A percentile compares a stretch with the other conserved stretches of the same genome.
Evolutionary conservation across 1,140 invertebrate species (phyloP).

Genomic region (Pogonus chalceus): DNA sequence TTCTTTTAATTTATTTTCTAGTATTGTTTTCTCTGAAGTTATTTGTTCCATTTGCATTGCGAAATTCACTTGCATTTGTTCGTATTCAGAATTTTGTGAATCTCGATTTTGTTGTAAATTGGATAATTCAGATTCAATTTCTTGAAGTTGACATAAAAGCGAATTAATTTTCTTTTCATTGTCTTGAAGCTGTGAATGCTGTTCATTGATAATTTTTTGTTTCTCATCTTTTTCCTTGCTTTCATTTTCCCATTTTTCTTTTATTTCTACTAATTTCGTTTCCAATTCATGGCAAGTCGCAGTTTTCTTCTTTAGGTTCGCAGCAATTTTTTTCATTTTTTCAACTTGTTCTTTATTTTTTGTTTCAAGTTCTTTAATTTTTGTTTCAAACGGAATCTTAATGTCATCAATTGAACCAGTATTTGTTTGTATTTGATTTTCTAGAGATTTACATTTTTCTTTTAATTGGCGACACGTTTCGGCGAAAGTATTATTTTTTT

Average conservation of each 20-base stretch:
- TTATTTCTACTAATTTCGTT: conserved; percentile 35
- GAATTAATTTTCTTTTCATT: conserved; percentile 22
- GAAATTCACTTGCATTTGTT: background rate
- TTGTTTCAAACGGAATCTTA: conserved; percentile 33
- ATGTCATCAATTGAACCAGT: conserved; percentile 24
- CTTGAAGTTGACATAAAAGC: background rate
- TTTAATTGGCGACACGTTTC: conserved; percentile 37
- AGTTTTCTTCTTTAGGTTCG: conserved; percentile 62
- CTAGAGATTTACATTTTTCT: conserved; percentile 32
- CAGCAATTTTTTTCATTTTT: conserved; percentile 66
- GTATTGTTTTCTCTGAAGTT: conserved; percentile 12
- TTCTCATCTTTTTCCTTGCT: conserved; percentile 31
- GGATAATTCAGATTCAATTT: background rate
- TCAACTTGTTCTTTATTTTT: conserved; percentile 48
- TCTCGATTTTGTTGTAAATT: conserved; percentile 18
- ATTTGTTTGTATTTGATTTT: conserved; percentile 30
- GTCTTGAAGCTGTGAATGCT: conserved; percentile 14
- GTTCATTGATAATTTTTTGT: conserved; percentile 26
- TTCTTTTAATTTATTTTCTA: background rate
- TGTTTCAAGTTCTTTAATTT: conserved; percentile 35
- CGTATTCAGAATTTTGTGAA: background rate
- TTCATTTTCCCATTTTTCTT: conserved; percentile 28
- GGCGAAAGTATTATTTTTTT: conserved; percentile 46
- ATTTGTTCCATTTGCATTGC: conserved; percentile 18
- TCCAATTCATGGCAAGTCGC: conserved; percentile 52